Conservation (phyloP, 2,797 vertebrate genomes). For the Myotis vivesi region DNA sequence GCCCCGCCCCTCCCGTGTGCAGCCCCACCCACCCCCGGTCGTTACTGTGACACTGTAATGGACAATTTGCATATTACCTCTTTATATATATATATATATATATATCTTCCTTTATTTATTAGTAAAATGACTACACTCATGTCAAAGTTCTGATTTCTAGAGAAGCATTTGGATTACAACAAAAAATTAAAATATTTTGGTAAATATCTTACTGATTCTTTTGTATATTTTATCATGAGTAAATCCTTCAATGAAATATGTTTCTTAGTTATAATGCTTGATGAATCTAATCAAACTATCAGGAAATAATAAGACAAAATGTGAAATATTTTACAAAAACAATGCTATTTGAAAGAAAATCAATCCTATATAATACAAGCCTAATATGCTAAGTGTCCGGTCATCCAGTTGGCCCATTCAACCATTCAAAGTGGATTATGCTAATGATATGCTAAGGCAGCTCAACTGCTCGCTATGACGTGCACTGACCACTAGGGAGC, state of each 20-base stretch:
- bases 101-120: not conserved
- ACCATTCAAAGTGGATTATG: no score
- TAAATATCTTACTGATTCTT: slow-evolving; percentile 33
- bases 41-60: no score
- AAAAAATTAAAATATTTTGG: slow-evolving; percentile 18
- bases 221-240: slow-evolving; percentile 47
- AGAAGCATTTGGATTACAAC: slow-evolving; percentile 11
- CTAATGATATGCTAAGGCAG: no score
- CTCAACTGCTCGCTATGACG: no score
- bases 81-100: no score
- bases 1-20: no score
- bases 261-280: slow-evolving; percentile 3
- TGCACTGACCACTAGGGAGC: no score
- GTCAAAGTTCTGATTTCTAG: slow-evolving; percentile 29
- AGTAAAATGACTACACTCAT: not conserved
- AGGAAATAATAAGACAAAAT: slow-evolving; percentile 49
- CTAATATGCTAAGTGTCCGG: no score
- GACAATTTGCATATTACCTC: no score
- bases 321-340: not conserved
- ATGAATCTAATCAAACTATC: slow-evolving; percentile 55
- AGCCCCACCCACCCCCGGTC: no score
- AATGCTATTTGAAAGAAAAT: slow-evolving; percentile 45
- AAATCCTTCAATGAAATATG: slow-evolving; percentile 17
- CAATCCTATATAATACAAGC: not conserved
- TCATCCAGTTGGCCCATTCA: no score